These are phyloP conservation scores for Varecia variegata DNA, from an alignment of 2,797 vertebrate genomes.

Conservation along the genomic window DNA sequence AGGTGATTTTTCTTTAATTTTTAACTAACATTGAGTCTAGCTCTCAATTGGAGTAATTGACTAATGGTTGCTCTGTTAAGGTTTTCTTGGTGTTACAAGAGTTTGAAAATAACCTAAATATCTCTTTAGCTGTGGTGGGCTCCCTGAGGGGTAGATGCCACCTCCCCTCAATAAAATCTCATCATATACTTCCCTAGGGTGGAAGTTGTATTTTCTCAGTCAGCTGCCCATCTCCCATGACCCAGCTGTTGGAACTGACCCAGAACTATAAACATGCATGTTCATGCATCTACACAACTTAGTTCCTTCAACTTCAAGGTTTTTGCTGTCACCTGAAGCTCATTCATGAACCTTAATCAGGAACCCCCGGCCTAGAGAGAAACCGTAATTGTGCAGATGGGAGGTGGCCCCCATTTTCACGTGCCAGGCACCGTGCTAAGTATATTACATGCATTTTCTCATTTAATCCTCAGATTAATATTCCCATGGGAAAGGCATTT, in stretches of 20 bases:
- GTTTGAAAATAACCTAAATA: neutral
- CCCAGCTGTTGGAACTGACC: neutral
- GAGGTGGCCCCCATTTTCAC: neutral
- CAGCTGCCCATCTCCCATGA: too few relatives aligned
- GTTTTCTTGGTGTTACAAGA: neutral
- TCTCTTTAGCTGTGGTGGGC: neutral
- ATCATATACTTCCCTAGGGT: neutral
- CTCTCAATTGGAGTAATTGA: neutral
- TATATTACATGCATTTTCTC: neutral
- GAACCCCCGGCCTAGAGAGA: neutral
- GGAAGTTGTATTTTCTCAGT: neutral
- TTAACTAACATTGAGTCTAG: neutral
- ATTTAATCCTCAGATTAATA: neutral
- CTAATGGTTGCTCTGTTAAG: neutral
- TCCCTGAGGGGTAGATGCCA: neutral
- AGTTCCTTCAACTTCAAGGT: neutral
- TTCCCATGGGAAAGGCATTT: neutral
- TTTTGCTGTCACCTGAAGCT: neutral
- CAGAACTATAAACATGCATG: accelerated
- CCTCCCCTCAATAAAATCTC: neutral
- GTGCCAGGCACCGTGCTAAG: neutral
- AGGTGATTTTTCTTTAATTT: neutral
- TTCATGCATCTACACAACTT: neutral
- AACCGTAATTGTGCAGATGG: neutral
- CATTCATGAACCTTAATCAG: neutral